A percentile compares a stretch with the other conserved stretches of the same genome.
Conservation (phyloP, 92 coral and sea anemone genomes). For the Plumapathes pennacea region DNA sequence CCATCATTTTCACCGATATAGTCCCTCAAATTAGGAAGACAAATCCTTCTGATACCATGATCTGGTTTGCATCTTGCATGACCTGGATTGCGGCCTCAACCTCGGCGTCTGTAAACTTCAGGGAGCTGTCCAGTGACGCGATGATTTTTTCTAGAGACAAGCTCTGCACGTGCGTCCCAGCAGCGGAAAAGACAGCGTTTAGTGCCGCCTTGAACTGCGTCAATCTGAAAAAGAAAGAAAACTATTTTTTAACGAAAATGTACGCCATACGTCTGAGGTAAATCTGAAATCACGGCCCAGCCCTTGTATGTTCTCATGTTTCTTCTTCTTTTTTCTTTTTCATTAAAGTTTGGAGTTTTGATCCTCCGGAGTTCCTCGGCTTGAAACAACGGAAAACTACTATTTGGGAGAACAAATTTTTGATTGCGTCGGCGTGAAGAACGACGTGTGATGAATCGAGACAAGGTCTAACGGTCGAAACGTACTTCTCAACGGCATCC, state of each 20-base stretch:
- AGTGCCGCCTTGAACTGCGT: conserved; percentile 73
- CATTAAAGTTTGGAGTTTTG: too few relatives aligned
- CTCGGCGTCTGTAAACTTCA: conserved; percentile 65
- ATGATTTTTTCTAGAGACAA: conserved; percentile 68
- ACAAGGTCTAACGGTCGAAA: too few relatives aligned
- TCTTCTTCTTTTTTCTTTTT: too few relatives aligned
- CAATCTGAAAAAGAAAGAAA: conserved; percentile 36
- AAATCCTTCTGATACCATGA: conserved; percentile 68
- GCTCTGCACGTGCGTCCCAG: conserved; percentile 86
- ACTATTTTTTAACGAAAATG: background rate
- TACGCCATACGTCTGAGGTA: background rate
- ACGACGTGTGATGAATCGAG: too few relatives aligned
- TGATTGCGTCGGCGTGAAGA: too few relatives aligned
- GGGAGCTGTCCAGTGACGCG: conserved; percentile 54
- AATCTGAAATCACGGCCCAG: too few relatives aligned
- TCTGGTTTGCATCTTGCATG: conserved; percentile 91
- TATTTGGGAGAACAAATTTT: too few relatives aligned
- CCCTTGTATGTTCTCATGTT: too few relatives aligned
- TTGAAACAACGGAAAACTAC: too few relatives aligned
- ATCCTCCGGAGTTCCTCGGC: too few relatives aligned
- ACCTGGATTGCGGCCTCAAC: conserved; percentile 69
- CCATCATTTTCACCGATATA: too few relatives aligned
- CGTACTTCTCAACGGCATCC: too few relatives aligned
- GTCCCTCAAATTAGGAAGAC: conserved; percentile 67
- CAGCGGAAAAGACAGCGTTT: conserved; percentile 61